phyloP scores from a whole-genome alignment of 2,797 vertebrate genomes.

The Cynodonichthys magdalenae region DNA sequence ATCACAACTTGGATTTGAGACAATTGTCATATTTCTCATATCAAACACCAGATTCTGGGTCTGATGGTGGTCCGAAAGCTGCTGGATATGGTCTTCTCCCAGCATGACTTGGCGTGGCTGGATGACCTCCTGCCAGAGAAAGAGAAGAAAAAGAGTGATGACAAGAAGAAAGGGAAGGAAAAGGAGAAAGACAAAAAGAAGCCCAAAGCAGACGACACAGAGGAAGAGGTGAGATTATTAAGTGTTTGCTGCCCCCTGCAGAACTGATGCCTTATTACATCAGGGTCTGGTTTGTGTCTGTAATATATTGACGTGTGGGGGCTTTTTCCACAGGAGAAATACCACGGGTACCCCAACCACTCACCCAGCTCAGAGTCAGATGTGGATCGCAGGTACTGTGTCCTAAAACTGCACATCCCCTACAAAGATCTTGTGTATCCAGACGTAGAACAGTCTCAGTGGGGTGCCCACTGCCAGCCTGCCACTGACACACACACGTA shows the following conservation, averaged over 20 bases:
- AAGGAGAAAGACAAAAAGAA: slow-evolving; percentile 80
- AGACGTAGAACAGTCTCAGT: slow-evolving; percentile 67
- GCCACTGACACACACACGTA: slow-evolving; percentile 29
- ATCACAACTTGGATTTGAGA: slow-evolving; percentile 1
- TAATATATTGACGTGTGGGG: slow-evolving; percentile 21
- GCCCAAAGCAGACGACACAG: slow-evolving; percentile 76
- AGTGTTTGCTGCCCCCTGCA: slow-evolving; percentile 64
- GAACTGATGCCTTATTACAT: slow-evolving; percentile 15
- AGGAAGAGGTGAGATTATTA: slow-evolving; percentile 78
- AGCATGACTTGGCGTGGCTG: slow-evolving; percentile 95
- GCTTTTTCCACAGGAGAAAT: slow-evolving; percentile 82
- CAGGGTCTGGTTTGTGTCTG: slow-evolving; percentile 9
- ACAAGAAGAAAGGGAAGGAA: slow-evolving; percentile 84
- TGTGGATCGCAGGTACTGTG: slow-evolving; percentile 92
- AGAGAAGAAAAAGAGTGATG: slow-evolving; percentile 90
- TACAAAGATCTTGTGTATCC: slow-evolving; percentile 80
- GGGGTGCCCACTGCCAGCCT: slow-evolving; percentile 76
- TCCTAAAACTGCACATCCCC: slow-evolving; percentile 82
- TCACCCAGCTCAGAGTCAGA: slow-evolving; percentile 87
- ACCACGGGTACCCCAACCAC: slow-evolving; percentile 85
- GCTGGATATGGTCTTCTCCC: slow-evolving; percentile 93
- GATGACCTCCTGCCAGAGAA: slow-evolving; percentile 95
- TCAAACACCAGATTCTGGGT: slow-evolving; percentile 86
- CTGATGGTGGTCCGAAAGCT: slow-evolving; percentile 91
- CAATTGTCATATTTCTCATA: slow-evolving; percentile 14